phyloP scores from a whole-genome alignment of 2,797 vertebrate genomes.

The Dryobates pubescens region DNA sequence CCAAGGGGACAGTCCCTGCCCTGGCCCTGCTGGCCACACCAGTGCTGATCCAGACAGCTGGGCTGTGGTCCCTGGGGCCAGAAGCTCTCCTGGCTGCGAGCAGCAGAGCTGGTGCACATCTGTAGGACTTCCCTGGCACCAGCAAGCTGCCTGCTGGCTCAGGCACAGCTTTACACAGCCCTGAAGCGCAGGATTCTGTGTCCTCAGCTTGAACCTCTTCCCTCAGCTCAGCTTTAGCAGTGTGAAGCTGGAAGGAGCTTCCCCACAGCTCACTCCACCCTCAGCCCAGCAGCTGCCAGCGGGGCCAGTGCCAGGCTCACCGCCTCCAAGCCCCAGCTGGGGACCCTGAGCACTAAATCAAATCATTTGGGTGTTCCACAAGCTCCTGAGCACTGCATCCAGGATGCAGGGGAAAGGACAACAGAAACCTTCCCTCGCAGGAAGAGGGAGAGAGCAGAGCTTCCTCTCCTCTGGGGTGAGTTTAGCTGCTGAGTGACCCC shows the following conservation, averaged over 20 bases:
- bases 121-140: not conserved
- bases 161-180: not conserved
- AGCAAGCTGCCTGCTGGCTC: not conserved
- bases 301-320: not conserved
- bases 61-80: not conserved
- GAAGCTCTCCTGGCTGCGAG: not conserved
- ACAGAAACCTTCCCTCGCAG: not conserved
- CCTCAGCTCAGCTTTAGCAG: accelerated
- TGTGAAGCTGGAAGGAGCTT: not conserved
- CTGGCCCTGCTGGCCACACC: too few relatives aligned
- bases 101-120: not conserved
- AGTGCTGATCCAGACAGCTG: not conserved
- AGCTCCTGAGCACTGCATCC: not conserved
- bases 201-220: not conserved
- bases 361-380: not conserved
- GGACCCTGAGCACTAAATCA: not conserved
- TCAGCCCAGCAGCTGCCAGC: not conserved
- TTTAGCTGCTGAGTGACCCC: not conserved
- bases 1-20: too few relatives aligned
- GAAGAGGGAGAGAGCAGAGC: not conserved
- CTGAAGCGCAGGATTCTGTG: not conserved
- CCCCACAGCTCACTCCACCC: not conserved
- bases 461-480: not conserved
- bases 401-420: not conserved
- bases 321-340: not conserved